phyloP scores from a whole-genome alignment of 2,888 invertebrate species.

The Ochropacha duplaris region DNA sequence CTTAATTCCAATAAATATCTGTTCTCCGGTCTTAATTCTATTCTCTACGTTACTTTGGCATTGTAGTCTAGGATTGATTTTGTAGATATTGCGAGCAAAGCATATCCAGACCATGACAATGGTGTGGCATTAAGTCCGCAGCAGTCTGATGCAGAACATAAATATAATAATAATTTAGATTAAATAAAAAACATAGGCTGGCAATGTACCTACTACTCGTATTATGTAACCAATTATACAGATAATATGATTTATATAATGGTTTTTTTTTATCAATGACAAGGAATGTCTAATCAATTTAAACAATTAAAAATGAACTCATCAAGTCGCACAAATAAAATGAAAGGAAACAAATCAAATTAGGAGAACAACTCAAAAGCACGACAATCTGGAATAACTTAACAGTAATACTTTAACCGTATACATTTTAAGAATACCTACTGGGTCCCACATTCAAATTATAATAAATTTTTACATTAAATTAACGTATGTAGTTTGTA shows the following conservation, averaged over 20 bases:
- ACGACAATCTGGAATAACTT: slow-evolving; percentile 76
- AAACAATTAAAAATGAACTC: slow-evolving; percentile 34
- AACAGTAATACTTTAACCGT: slow-evolving; percentile 75
- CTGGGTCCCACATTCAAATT: slow-evolving; percentile 73
- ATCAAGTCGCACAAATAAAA: slow-evolving; percentile 7
- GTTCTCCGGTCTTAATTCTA: slow-evolving; percentile 30
- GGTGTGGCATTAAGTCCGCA: slow-evolving; percentile 6
- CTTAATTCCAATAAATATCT: slow-evolving; percentile 12
- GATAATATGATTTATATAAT: slow-evolving; percentile 4
- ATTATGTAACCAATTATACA: background rate
- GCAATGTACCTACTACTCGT: background rate
- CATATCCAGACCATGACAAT: slow-evolving; percentile 6
- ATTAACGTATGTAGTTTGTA: slow-evolving; percentile 57
- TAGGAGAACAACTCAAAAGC: slow-evolving; percentile 59
- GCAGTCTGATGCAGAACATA: slow-evolving; percentile 39
- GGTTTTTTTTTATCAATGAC: slow-evolving; percentile 28
- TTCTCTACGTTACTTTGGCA: slow-evolving; percentile 49
- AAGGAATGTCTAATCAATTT: slow-evolving; percentile 59
- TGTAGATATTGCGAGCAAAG: slow-evolving; percentile 12
- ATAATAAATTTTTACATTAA: slow-evolving; percentile 56
- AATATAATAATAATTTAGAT: slow-evolving; percentile 8
- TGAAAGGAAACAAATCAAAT: slow-evolving; percentile 33
- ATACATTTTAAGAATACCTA: slow-evolving; percentile 69
- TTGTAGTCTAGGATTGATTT: slow-evolving; percentile 44
- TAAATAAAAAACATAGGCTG: slow-evolving; percentile 4